Evolutionary conservation across 2,888 invertebrate species (phyloP).

Genomic region (Ellobium chinense): DNA sequence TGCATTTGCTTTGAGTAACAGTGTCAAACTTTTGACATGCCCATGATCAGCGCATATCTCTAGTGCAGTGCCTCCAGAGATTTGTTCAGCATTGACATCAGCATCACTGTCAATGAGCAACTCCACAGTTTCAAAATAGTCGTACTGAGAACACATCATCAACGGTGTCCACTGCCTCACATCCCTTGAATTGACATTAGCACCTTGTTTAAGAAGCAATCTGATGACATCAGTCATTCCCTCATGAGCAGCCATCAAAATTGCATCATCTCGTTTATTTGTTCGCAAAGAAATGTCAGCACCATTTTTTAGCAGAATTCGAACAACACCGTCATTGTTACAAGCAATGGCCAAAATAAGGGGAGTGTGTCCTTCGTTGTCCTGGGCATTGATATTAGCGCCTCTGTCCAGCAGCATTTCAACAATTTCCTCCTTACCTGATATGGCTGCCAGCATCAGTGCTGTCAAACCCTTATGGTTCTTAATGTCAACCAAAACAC

Average conservation of each 20-base stretch:
- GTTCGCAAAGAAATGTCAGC: slow-evolving; percentile 22
- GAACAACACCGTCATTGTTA: background rate
- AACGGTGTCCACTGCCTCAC: slow-evolving; percentile 23
- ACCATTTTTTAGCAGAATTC: slow-evolving; percentile 4
- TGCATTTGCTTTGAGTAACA: slow-evolving; percentile 19
- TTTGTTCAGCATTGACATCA: slow-evolving; percentile 25
- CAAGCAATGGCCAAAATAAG: slow-evolving; percentile 16
- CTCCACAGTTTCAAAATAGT: slow-evolving; percentile 14
- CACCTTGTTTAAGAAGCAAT: background rate
- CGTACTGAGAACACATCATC: slow-evolving; percentile 21
- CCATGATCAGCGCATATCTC: slow-evolving; percentile 30
- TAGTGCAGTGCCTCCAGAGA: slow-evolving; percentile 35
- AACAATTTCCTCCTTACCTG: slow-evolving; percentile 5
- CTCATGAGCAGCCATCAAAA: slow-evolving; percentile 12
- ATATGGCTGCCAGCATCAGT: slow-evolving; percentile 10
- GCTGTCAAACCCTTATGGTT: background rate
- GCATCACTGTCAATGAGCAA: background rate
- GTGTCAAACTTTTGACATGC: slow-evolving; percentile 15
- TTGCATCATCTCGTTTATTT: slow-evolving; percentile 20
- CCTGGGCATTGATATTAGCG: slow-evolving; percentile 12
- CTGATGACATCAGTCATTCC: slow-evolving; percentile 13
- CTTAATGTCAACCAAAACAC: background rate
- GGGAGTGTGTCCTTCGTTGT: slow-evolving; percentile 9
- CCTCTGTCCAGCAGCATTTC: background rate
- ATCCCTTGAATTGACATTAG: slow-evolving; percentile 17